Conservation (phyloP, 2,797 vertebrate species). For the Cossypha polioptera region DNA sequence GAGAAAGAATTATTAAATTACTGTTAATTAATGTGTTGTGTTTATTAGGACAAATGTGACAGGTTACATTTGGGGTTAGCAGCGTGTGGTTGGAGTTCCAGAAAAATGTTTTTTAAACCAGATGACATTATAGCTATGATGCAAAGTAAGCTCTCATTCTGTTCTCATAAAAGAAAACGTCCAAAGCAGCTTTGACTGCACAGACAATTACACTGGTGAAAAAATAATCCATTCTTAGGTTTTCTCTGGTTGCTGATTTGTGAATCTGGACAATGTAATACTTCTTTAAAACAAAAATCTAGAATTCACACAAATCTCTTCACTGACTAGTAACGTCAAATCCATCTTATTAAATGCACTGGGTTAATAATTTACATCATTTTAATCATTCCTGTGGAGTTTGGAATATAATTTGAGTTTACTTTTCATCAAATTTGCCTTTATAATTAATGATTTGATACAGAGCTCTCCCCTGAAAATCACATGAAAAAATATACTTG, state of each 20-base stretch:
- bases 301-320: not conserved
- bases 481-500: not conserved
- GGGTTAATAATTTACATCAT: slow-evolving; percentile 19
- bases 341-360: not conserved
- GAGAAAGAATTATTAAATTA: slow-evolving; percentile 7
- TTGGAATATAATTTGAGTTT: not conserved
- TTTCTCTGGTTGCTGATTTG: not conserved
- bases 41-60: not conserved
- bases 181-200: not conserved
- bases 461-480: not conserved
- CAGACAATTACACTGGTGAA: not conserved
- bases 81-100: not conserved
- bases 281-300: not conserved
- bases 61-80: not conserved
- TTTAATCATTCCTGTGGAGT: not conserved
- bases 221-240: not conserved
- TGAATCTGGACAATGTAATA: not conserved
- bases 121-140: not conserved
- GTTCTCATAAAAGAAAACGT: not conserved
- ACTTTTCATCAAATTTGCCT: not conserved
- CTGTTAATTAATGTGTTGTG: not conserved
- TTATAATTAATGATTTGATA: not conserved
- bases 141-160: not conserved
- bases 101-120: not conserved
- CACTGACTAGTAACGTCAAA: not conserved